Conservation (phyloP, 2,888 invertebrate genomes). For the Acanthoscelides obtectus region DNA sequence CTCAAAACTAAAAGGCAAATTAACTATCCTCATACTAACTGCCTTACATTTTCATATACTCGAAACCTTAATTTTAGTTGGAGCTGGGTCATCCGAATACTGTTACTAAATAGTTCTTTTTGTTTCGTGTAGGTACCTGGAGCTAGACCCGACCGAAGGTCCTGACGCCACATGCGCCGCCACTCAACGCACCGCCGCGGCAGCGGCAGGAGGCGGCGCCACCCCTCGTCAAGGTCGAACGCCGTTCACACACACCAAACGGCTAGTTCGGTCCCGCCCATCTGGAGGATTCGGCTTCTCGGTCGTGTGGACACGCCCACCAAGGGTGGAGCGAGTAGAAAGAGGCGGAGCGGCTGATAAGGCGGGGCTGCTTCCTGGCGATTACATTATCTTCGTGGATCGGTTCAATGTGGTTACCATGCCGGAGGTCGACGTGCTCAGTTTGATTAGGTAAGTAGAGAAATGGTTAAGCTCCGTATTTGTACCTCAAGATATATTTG, state of each 20-base stretch:
- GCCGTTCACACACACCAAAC: constrained; percentile 76
- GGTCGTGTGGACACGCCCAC: constrained; percentile 85
- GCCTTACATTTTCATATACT: no score
- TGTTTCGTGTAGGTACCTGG: constrained; percentile 55
- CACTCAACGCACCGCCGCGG: constrained; percentile 52
- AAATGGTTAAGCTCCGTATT: no score
- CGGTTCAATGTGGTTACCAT: constrained; percentile 81
- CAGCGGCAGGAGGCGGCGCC: constrained; percentile 18
- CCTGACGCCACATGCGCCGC: constrained; percentile 56
- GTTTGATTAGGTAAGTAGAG: constrained; percentile 53
- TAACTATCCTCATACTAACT: no score
- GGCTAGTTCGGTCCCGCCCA: constrained; percentile 45
- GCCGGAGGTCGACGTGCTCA: constrained; percentile 66
- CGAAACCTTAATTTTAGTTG: no score
- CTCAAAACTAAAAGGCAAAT: no score
- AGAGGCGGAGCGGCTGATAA: constrained; percentile 76
- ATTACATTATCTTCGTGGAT: constrained; percentile 85
- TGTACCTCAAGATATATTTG: no score
- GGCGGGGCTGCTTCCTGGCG: constrained; percentile 78
- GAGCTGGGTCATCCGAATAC: no score
- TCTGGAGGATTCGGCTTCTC: constrained; percentile 75
- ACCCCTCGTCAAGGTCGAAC: constrained; percentile 59
- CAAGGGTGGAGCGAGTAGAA: constrained; percentile 79
- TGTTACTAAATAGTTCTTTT: background rate
- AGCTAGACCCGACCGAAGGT: constrained; percentile 71